A percentile compares a stretch with the other conserved stretches of the same genome.
Conservation (phyloP, 2,888 invertebrate species). For the Eledone cirrhosa region DNA sequence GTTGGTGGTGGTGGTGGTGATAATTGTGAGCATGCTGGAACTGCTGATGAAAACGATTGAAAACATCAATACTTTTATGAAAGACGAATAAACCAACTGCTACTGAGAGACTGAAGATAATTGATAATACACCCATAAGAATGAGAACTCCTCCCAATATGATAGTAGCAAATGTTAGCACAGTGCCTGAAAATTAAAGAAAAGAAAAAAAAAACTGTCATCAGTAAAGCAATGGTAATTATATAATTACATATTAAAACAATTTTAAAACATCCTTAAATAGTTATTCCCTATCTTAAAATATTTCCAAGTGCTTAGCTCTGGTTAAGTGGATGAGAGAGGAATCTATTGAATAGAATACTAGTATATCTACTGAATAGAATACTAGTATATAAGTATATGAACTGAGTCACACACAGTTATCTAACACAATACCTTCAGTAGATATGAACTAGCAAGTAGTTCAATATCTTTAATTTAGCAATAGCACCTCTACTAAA, state of each 20-base stretch:
- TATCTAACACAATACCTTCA: no score
- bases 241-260: neutral
- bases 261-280: no score
- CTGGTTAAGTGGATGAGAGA: no score
- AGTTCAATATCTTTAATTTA: no score
- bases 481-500: no score
- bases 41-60: neutral
- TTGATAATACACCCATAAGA: constrained; percentile 41
- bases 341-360: no score
- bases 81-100: constrained; percentile 34
- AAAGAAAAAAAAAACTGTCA: neutral
- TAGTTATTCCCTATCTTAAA: no score
- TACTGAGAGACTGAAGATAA: constrained; percentile 43
- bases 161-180: constrained; percentile 47
- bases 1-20: neutral
- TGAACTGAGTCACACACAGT: no score
- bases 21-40: neutral
- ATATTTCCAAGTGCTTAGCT: no score
- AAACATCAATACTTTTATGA: constrained; percentile 14
- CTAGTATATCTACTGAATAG: no score
- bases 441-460: no score
- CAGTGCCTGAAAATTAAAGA: constrained; percentile 42
- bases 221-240: neutral
- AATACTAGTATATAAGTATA: no score
- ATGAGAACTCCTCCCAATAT: constrained; percentile 49